Conservation (phyloP, 2,888 invertebrate species). For the Scaptomyza tumidula region DNA sequence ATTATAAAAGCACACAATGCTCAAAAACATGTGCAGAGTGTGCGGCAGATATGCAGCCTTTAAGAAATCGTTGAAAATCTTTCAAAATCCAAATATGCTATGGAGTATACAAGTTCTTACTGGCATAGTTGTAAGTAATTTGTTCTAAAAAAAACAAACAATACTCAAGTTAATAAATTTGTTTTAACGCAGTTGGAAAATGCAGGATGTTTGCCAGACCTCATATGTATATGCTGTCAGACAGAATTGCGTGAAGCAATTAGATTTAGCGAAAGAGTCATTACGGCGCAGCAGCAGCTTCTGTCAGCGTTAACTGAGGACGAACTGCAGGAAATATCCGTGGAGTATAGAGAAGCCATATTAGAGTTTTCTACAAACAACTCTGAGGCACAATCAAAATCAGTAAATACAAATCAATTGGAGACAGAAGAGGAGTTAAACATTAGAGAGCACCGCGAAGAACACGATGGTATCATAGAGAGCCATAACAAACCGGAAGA, state of each 20-base stretch:
- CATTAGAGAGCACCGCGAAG: conserved; percentile 12
- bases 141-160: not conserved
- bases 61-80: conserved; percentile 42
- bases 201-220: conserved; percentile 37
- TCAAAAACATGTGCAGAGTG: conserved; percentile 48
- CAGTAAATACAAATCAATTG: not conserved
- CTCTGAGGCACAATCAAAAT: conserved; percentile 2
- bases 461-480: conserved; percentile 3
- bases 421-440: conserved; percentile 8
- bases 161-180: not conserved
- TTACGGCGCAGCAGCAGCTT: conserved; percentile 50
- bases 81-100: conserved; percentile 40
- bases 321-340: conserved; percentile 35
- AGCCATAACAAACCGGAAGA: conserved; percentile 19
- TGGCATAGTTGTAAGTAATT: conserved; percentile 40
- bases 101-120: conserved; percentile 47
- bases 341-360: conserved; percentile 31
- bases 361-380: conserved; percentile 13
- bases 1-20: conserved; percentile 28
- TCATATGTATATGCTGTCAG: conserved; percentile 58
- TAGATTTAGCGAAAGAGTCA: conserved; percentile 47
- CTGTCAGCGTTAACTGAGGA: conserved; percentile 35
- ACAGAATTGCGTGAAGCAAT: conserved; percentile 47
- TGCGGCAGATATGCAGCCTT: conserved; percentile 46
- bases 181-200: conserved; percentile 38